Evolutionary conservation across 2,888 invertebrate genomes (phyloP).

Genomic region (Belgica antarctica): DNA sequence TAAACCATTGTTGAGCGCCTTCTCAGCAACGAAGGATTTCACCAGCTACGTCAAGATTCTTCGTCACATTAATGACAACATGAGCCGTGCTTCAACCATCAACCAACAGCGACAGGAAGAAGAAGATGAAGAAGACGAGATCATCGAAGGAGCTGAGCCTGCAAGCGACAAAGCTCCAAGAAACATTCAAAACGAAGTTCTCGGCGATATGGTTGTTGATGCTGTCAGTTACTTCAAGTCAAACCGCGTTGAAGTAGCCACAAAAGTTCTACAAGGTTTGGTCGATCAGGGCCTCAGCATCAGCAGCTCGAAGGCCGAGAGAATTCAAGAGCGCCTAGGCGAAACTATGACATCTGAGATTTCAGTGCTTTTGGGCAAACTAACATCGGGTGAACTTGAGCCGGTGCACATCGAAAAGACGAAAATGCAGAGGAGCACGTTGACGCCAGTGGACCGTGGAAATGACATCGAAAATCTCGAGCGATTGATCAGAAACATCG

Average conservation of each 20-base stretch:
- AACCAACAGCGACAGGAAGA: constrained; percentile 49
- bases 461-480: constrained; percentile 61
- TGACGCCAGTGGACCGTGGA: constrained; percentile 46
- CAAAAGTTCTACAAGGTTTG: constrained; percentile 58
- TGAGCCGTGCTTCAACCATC: constrained; percentile 47
- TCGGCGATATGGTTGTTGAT: constrained; percentile 61
- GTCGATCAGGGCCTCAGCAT: constrained; percentile 67
- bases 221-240: constrained; percentile 55
- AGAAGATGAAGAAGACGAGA: constrained; percentile 48
- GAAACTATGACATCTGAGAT: constrained; percentile 65
- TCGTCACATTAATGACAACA: constrained; percentile 57
- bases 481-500: constrained; percentile 58
- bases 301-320: constrained; percentile 61
- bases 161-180: constrained; percentile 48
- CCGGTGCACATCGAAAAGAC: constrained; percentile 53
- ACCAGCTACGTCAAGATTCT: constrained; percentile 64
- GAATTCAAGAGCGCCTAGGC: constrained; percentile 64
- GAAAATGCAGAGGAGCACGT: constrained; percentile 49
- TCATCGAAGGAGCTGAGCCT: constrained; percentile 51
- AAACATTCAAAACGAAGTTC: constrained; percentile 53
- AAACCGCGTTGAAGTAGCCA: constrained; percentile 55
- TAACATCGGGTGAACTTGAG: constrained; percentile 66
- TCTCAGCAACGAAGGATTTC: constrained; percentile 63
- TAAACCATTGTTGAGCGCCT: constrained; percentile 60
- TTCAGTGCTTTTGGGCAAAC: constrained; percentile 62